phyloP scores from a whole-genome alignment of 2,113 vertebrate species.

The Centropus bengalensis region DNA sequence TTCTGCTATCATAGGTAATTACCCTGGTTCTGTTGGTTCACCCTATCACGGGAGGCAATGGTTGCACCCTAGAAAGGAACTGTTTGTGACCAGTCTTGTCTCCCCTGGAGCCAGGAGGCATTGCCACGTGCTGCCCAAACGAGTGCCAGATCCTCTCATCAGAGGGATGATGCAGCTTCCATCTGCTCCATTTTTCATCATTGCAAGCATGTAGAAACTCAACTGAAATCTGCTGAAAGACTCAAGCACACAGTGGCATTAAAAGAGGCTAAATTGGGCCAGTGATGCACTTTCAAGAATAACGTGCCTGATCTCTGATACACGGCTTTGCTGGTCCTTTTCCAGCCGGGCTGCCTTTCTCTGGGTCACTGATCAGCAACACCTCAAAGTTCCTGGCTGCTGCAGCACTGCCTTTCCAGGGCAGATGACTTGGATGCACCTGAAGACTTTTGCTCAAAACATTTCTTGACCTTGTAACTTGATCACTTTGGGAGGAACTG shows the following conservation, averaged over 20 bases:
- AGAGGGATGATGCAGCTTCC: background rate
- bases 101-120: background rate
- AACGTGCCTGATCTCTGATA: fast-evolving
- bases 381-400: background rate
- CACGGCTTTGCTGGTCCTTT: fast-evolving
- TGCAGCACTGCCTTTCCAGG: background rate
- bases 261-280: background rate
- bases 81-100: background rate
- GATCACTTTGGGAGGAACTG: background rate
- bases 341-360: background rate
- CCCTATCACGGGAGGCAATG: background rate
- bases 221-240: background rate
- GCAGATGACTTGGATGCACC: background rate
- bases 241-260: background rate
- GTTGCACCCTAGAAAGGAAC: fast-evolving
- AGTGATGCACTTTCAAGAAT: background rate
- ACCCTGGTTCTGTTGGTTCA: background rate
- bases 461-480: background rate
- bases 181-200: background rate
- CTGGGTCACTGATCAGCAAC: fast-evolving
- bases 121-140: fast-evolving
- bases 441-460: background rate
- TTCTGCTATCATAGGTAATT: fast-evolving
- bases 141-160: background rate
- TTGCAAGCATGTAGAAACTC: background rate